phyloP scores from a whole-genome alignment of 2,113 vertebrate genomes.

The Danionella cerebrum region DNA sequence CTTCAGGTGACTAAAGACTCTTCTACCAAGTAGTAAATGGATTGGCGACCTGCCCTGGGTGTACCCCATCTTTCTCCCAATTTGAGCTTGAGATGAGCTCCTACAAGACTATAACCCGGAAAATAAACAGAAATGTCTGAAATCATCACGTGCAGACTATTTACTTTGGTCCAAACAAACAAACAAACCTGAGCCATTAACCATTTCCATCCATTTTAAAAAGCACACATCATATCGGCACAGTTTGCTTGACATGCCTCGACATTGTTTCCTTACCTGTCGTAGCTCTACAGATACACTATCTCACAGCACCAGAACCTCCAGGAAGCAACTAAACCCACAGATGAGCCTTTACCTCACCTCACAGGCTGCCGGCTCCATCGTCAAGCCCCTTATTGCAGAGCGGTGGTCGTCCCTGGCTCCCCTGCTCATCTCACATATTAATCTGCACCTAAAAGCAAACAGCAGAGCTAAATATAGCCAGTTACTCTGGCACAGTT shows the following conservation, averaged over 20 bases:
- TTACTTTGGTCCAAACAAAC: no score
- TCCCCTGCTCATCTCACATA: slow-evolving; percentile 4
- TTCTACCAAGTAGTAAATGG: no score
- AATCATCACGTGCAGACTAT: no score
- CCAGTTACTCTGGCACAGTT: slow-evolving; percentile 10
- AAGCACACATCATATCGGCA: no score
- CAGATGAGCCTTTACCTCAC: background rate
- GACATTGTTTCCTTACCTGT: background rate
- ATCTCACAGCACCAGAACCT: background rate
- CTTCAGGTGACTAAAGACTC: no score
- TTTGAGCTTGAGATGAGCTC: no score
- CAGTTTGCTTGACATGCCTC: background rate
- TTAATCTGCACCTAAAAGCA: slow-evolving; percentile 29
- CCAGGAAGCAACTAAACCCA: background rate
- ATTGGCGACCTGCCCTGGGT: no score
- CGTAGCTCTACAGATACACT: background rate
- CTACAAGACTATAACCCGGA: no score
- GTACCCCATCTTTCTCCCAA: no score
- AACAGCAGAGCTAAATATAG: slow-evolving; percentile 26
- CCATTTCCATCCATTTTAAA: no score
- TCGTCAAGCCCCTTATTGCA: slow-evolving; percentile 7
- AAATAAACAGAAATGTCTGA: no score
- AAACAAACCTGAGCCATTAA: no score
- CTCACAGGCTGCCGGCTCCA: background rate
- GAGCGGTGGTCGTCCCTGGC: background rate